Conservation (phyloP, 2,888 invertebrate genomes). For the Calliopum simillimum region DNA sequence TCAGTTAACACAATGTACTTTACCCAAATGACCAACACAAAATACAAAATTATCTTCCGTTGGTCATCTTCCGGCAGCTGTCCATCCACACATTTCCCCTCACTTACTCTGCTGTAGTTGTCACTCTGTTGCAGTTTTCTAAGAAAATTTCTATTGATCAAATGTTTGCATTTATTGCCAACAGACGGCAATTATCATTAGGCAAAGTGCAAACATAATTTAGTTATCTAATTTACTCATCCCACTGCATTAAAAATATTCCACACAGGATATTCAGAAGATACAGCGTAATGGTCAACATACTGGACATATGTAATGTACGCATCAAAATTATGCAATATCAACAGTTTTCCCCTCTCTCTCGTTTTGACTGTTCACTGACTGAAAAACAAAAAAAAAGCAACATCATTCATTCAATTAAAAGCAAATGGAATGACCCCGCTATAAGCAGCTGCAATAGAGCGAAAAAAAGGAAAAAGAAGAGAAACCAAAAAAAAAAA, state of each 20-base stretch:
- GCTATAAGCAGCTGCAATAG: not conserved
- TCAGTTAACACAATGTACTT: too few species aligned
- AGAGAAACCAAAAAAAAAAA: too few species aligned
- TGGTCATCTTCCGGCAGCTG: slow-evolving; percentile 15
- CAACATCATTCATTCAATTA: slow-evolving; percentile 22
- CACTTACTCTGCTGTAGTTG: not conserved
- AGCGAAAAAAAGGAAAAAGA: not conserved
- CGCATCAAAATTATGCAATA: not conserved
- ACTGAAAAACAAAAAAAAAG: not conserved
- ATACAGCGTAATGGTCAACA: not conserved
- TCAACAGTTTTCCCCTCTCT: not conserved
- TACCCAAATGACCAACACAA: too few species aligned
- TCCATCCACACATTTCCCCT: slow-evolving; percentile 8
- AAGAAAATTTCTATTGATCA: not conserved
- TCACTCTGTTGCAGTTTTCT: not conserved
- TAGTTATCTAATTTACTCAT: slow-evolving; percentile 36
- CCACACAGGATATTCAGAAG: not conserved
- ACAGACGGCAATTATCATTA: slow-evolving; percentile 38
- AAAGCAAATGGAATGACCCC: slow-evolving; percentile 5
- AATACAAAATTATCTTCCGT: too few species aligned
- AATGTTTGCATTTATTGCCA: slow-evolving; percentile 4
- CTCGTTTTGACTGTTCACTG: not conserved
- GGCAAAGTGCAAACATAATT: slow-evolving; percentile 33
- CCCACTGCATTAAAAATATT: not conserved
- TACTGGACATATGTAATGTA: not conserved